phyloP scores from a whole-genome alignment of 1,140 invertebrate species.

The Drosophila orena region DNA sequence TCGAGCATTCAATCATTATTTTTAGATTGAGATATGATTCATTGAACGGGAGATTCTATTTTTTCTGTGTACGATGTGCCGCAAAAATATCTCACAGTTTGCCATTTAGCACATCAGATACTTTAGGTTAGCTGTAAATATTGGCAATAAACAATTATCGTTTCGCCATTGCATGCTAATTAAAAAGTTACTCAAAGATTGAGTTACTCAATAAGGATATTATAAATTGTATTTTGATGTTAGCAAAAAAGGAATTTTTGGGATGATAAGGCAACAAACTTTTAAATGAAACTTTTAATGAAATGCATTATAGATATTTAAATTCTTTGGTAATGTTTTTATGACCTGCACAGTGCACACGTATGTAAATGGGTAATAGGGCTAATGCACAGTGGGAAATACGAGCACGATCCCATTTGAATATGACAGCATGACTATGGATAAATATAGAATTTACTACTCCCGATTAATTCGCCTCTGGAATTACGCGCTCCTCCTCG shows the following conservation, averaged over 20 bases:
- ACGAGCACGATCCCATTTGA: constrained; percentile 27
- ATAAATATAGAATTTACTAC: constrained; percentile 40
- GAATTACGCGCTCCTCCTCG: constrained; percentile 9
- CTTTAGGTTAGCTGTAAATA: background rate
- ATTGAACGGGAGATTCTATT: background rate
- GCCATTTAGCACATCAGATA: constrained; percentile 1
- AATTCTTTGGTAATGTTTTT: background rate
- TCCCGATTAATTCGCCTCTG: constrained; percentile 27
- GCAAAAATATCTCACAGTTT: constrained; percentile 9
- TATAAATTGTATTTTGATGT: too few relatives aligned
- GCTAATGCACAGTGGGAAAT: constrained; percentile 44
- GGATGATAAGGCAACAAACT: background rate
- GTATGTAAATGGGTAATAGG: constrained; percentile 64
- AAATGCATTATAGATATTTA: background rate
- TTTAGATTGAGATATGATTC: too few relatives aligned
- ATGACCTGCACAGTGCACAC: background rate
- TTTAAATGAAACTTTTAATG: background rate
- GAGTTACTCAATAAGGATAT: background rate
- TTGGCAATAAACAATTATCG: background rate
- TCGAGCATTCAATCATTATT: background rate
- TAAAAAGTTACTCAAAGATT: background rate
- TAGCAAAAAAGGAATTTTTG: too few relatives aligned
- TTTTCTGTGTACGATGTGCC: background rate
- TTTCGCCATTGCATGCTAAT: background rate
- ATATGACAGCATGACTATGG: constrained; percentile 34